Evolutionary conservation across 2,113 vertebrate genomes (phyloP).

Genomic region (Manacus vitellinus): DNA sequence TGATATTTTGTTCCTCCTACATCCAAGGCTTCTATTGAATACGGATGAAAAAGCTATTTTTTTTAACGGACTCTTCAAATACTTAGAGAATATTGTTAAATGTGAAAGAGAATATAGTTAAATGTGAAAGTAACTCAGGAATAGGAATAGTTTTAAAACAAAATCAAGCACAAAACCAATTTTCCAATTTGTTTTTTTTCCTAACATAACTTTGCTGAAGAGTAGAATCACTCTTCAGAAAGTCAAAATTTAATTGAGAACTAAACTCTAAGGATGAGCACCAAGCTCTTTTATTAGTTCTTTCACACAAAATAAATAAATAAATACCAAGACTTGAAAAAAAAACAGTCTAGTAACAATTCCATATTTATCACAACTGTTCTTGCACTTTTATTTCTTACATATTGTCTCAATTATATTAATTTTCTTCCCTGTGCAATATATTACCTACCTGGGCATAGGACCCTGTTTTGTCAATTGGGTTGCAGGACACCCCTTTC

Average conservation of each 20-base stretch:
- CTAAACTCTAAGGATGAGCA: neutral
- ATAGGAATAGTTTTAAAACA: neutral
- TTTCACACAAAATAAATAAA: neutral
- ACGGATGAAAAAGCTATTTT: neutral
- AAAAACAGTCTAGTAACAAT: neutral
- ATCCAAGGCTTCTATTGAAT: neutral
- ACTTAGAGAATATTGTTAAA: neutral
- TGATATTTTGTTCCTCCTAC: neutral
- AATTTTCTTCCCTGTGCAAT: neutral
- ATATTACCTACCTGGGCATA: neutral
- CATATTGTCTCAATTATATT: neutral
- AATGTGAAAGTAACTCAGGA: neutral
- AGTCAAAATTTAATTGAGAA: neutral
- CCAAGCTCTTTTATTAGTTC: neutral
- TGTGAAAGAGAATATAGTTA: neutral
- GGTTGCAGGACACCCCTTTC: neutral
- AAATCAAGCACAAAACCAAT: neutral
- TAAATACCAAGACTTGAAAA: neutral
- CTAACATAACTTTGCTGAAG: neutral
- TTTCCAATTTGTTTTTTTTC: neutral
- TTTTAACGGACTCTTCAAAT: neutral
- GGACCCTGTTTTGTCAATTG: fast-evolving
- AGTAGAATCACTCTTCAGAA: neutral
- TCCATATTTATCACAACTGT: neutral
- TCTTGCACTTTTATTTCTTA: neutral